Evolutionary conservation across 1,140 invertebrate genomes (phyloP).

Genomic region (Uloborus diversus): DNA sequence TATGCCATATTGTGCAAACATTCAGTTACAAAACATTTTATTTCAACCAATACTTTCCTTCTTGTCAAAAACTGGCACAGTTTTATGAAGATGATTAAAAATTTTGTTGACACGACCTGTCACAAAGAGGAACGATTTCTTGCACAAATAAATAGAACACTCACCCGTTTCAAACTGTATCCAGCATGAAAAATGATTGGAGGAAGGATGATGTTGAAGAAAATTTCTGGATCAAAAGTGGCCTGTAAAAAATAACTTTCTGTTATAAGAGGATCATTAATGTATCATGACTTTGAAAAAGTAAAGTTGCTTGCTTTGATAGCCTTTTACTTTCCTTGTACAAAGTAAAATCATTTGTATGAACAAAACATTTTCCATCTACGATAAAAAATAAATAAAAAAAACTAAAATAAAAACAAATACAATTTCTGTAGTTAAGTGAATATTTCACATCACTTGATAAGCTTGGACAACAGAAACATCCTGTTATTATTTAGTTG

Average conservation of each 20-base stretch:
- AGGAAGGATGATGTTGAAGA: constrained; percentile 97
- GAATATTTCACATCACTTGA: no score
- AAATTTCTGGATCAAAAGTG: constrained; percentile 98
- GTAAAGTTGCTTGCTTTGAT: no score
- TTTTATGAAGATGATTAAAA: no score
- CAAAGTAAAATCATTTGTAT: background rate
- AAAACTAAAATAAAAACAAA: background rate
- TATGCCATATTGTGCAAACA: no score
- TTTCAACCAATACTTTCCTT: no score
- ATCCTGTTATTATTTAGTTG: no score
- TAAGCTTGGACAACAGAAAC: no score
- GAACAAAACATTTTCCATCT: background rate
- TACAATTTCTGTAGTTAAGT: no score
- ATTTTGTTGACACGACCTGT: constrained; percentile 9
- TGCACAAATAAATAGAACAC: constrained; percentile 60
- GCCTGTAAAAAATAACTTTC: constrained; percentile 73
- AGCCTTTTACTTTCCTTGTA: background rate
- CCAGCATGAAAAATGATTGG: constrained; percentile 99
- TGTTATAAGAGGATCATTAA: background rate
- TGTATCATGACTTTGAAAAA: background rate
- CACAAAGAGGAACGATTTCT: background rate
- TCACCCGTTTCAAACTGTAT: constrained; percentile 94
- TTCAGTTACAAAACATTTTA: no score
- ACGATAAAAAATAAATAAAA: constrained; percentile 28
- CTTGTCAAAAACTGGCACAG: no score